Percentiles rank a stretch among this genome's conserved stretches.
Evolutionary conservation across 2,888 invertebrate species (phyloP).

Genomic region (Synergus umbraculus): DNA sequence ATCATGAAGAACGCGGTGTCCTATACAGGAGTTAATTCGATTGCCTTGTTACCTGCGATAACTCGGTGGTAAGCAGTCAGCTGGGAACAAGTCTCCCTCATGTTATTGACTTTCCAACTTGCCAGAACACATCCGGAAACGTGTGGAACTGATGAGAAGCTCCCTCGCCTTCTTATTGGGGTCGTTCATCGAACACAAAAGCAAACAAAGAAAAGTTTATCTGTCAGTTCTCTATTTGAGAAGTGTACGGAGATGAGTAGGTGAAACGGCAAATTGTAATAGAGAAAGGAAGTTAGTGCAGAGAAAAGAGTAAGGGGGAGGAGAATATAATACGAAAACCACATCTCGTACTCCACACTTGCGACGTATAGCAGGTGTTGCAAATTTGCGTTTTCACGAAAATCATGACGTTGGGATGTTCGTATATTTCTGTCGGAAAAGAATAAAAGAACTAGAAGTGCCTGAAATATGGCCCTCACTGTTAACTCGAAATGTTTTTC

Average conservation of each 20-base stretch:
- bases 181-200: conserved; percentile 47
- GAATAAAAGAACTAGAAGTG: background rate
- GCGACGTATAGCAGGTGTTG: conserved; percentile 8
- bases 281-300: conserved; percentile 10
- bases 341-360: conserved; percentile 19
- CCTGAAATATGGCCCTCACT: background rate
- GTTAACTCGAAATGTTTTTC: conserved; percentile 7
- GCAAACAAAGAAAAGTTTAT: conserved; percentile 43
- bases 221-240: conserved; percentile 29
- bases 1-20: background rate
- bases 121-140: conserved; percentile 40
- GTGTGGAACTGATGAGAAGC: conserved; percentile 22
- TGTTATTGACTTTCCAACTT: conserved; percentile 53
- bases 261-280: background rate
- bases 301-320: conserved; percentile 1
- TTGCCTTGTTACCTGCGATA: conserved; percentile 28
- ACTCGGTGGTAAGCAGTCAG: conserved; percentile 45
- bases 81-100: conserved; percentile 12
- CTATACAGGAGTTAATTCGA: conserved; percentile 17
- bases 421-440: background rate
- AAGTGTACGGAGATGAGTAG: background rate
- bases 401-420: background rate
- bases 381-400: conserved; percentile 18
- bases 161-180: conserved; percentile 47
- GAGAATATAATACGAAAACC: conserved; percentile 10